Percentiles rank a stretch among this genome's conserved stretches.
Conservation (phyloP, 2,113 vertebrate genomes). For the Ibidorhyncha struthersii region DNA sequence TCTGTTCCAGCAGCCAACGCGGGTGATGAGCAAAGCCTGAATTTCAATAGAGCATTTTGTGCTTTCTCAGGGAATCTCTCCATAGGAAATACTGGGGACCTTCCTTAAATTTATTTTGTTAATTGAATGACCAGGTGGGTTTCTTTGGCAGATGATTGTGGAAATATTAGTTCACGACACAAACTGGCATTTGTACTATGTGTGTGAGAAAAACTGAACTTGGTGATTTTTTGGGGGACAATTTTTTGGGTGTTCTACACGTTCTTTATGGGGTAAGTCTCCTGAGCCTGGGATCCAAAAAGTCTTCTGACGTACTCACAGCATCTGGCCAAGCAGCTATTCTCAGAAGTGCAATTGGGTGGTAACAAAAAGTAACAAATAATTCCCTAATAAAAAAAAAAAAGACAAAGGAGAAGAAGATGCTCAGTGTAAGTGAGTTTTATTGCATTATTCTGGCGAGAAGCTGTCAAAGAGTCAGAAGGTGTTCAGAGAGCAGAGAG, state of each 20-base stretch:
- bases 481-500: neutral
- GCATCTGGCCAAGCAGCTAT: neutral
- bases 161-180: neutral
- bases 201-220: neutral
- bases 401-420: neutral
- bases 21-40: neutral
- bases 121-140: neutral
- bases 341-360: neutral
- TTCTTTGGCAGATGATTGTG: neutral
- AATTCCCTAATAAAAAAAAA: neutral
- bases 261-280: neutral
- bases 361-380: neutral
- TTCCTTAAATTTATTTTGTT: neutral
- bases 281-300: neutral
- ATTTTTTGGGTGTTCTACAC: neutral
- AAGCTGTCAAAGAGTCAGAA: conserved; percentile 27
- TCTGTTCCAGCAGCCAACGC: neutral
- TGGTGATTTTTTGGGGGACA: neutral
- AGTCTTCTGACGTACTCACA: neutral
- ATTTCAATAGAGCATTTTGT: neutral
- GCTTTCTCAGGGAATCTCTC: neutral
- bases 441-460: neutral
- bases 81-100: neutral
- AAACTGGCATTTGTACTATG: neutral
- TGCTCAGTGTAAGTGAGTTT: neutral